Conservation (phyloP, 2,113 vertebrate genomes). For the Pachyramphus minor region DNA sequence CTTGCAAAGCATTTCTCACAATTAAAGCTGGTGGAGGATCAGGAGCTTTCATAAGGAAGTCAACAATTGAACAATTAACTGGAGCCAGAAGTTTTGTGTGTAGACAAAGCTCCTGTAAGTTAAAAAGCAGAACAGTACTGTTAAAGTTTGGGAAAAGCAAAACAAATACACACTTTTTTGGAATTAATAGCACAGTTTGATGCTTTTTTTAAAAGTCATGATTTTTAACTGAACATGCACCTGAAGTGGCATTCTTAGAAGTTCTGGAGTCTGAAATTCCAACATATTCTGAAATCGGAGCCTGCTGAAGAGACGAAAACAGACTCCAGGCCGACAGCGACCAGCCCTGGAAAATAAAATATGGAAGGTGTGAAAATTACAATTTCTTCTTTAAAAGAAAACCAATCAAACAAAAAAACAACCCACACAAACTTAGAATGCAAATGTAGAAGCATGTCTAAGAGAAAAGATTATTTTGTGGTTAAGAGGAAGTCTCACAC, state of each 20-base stretch:
- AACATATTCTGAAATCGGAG: conserved; percentile 89
- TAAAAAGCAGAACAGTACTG: neutral
- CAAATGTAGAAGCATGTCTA: neutral
- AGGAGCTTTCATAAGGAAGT: conserved; percentile 92
- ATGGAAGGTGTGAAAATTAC: neutral
- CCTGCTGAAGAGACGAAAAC: conserved; percentile 91
- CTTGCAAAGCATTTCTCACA: conserved; percentile 87
- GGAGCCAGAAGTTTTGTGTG: conserved; percentile 93
- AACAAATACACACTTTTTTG: neutral
- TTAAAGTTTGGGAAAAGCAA: neutral
- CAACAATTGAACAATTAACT: conserved; percentile 80
- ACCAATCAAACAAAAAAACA: neutral
- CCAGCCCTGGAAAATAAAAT: conserved; percentile 85
- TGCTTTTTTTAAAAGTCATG: neutral
- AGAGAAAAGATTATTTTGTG: neutral
- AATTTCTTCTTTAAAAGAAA: neutral
- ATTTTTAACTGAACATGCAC: conserved; percentile 60
- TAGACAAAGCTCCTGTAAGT: conserved; percentile 86
- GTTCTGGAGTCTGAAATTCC: conserved; percentile 92
- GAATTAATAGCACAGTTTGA: neutral
- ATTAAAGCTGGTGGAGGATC: conserved; percentile 87
- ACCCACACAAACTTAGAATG: neutral
- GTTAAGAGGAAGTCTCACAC: neutral
- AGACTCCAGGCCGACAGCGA: conserved; percentile 88
- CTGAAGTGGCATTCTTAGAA: conserved; percentile 93